Evolutionary conservation across 2,797 vertebrate genomes (phyloP).

Genomic region (Coregonus ussuriensis): DNA sequence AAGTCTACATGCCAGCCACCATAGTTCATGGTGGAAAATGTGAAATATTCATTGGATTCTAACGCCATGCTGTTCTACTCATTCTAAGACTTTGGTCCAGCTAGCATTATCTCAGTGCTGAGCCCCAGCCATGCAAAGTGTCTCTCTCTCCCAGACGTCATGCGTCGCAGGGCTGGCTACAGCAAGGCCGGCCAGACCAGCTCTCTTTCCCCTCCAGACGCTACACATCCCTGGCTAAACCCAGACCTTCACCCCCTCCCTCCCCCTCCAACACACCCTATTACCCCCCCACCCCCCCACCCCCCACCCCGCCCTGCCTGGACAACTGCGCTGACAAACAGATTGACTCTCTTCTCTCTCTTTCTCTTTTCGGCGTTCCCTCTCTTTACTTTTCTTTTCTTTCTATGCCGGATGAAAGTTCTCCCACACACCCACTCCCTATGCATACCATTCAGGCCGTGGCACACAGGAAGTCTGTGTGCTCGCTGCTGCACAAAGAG

Average conservation of each 20-base stretch:
- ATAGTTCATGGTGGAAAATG: too few species aligned
- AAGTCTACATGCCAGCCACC: not conserved
- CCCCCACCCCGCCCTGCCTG: slow-evolving; percentile 44
- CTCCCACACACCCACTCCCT: slow-evolving; percentile 81
- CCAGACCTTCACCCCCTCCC: slow-evolving; percentile 36
- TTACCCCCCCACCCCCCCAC: slow-evolving; percentile 33
- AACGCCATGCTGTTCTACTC: too few species aligned
- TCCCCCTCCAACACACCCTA: slow-evolving; percentile 21
- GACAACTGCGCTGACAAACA: slow-evolving; percentile 77
- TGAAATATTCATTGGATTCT: too few species aligned
- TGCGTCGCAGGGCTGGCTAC: slow-evolving; percentile 59
- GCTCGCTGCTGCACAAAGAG: slow-evolving; percentile 48
- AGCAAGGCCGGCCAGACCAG: slow-evolving; percentile 51
- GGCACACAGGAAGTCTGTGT: slow-evolving; percentile 84
- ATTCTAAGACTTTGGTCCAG: not conserved
- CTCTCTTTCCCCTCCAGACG: slow-evolving; percentile 49
- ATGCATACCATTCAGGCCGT: slow-evolving; percentile 81
- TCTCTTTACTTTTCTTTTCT: slow-evolving; percentile 47
- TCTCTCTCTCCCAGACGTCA: slow-evolving; percentile 52
- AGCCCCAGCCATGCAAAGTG: not conserved
- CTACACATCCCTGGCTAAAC: slow-evolving; percentile 40
- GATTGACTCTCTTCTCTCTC: slow-evolving; percentile 51
- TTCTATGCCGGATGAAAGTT: slow-evolving; percentile 80
- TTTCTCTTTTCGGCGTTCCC: slow-evolving; percentile 28
- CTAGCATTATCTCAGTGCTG: not conserved